Evolutionary conservation across 2,797 vertebrate genomes (phyloP), one percentile per base, ranked within the genome.

Genomic region (Phrynocephalus forsythii): DNA sequence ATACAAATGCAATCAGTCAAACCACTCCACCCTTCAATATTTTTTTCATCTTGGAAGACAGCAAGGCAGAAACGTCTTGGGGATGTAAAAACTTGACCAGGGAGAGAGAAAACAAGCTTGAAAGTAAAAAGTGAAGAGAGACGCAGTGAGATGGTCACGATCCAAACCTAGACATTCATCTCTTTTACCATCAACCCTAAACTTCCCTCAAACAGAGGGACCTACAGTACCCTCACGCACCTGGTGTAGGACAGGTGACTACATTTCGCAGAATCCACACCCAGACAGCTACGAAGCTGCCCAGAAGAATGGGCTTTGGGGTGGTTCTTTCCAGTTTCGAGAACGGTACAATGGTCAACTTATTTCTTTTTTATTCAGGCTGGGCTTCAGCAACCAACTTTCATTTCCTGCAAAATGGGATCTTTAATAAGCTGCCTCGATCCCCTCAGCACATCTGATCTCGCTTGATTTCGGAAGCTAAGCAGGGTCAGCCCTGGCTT

Each of bases 1-100:
- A 30, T 68, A 86, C 92, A 94, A 91, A 88, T 82, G 88, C 85
- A 69, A 86, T 79, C 90, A 90, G 89, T 87, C 71, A 89, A 86
- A 87, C 87, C 48, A 0, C 87, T 87, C 67, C 87, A 89, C 81
- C 90, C 89, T 28, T 71, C 78, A 79, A 44, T 44, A 44, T 44
- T 0, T 18, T 85, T 92, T 80, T 86, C 86, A 69, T 28, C 86
- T 84, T 79, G 85, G 89, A 92, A 86, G 91, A 94, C 94, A 79
- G 90, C 3, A 75, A 81, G 44, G 87, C 86, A 3, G 79, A 88
- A 93, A 86, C 1, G 6, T 2, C 68, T 80, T 28, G 85, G 71
- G 26, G 8, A 80, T 2, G 13, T 71, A 81, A 44, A 60, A 72
- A 68, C 52, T 63, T 69, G 63, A 87, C 71, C 56, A 8, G 44